Evolutionary conservation across 1,140 invertebrate genomes (phyloP).

Genomic region (Philotrypesis tridentata): DNA sequence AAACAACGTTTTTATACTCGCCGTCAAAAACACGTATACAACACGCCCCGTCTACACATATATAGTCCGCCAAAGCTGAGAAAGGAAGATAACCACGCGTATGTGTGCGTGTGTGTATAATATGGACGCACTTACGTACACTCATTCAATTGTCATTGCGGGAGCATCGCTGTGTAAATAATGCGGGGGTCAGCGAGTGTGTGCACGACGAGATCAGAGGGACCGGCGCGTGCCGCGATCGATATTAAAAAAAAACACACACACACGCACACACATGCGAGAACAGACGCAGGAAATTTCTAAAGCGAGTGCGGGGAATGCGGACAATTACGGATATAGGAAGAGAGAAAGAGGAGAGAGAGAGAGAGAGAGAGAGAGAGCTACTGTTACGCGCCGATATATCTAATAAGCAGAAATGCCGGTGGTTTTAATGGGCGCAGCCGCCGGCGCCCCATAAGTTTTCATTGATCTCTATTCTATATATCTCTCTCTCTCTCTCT

Average conservation of each 20-base stretch:
- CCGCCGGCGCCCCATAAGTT: constrained; percentile 25
- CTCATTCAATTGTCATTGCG: constrained; percentile 36
- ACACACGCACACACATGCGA: not conserved
- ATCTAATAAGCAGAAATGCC: constrained; percentile 28
- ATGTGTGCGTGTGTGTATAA: no score
- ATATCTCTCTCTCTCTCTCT: not conserved
- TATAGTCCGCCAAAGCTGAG: constrained; percentile 6
- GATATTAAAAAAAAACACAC: not conserved
- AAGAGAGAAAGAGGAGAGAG: no score
- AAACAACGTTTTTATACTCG: constrained; percentile 1
- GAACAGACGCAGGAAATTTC: not conserved
- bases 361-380: not conserved
- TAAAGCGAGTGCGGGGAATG: not conserved
- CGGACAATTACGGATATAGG: not conserved
- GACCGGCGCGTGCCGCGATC: constrained; percentile 21
- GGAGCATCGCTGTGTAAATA: not conserved
- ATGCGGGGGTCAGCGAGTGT: not conserved
- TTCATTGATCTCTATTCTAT: constrained; percentile 33
- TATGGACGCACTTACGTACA: no score
- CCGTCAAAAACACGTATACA: constrained; percentile 15
- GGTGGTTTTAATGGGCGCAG: constrained; percentile 9
- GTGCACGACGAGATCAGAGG: not conserved
- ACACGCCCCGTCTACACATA: not conserved
- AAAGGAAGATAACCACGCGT: constrained; percentile 6
- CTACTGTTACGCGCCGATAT: not conserved